Evolutionary conservation across 2,888 invertebrate genomes (phyloP), one percentile per base, ranked within the genome.

Genomic region (Neoscelio sp.): DNA sequence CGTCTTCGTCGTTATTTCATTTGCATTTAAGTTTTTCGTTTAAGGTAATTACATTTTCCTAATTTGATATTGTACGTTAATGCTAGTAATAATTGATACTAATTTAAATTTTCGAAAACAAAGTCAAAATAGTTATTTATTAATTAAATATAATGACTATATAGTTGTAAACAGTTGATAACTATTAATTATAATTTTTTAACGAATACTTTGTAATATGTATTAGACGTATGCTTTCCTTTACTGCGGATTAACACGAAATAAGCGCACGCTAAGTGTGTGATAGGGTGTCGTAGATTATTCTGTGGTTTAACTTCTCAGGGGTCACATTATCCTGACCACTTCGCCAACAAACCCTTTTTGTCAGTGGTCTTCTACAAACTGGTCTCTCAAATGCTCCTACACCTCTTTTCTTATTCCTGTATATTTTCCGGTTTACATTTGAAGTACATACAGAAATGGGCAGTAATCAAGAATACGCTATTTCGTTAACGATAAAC

Each of bases 21-120:
- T 89, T 89, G 89, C 89, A 89, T 89, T 89, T 88, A 88, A 89
- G 88, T 89, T 89, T 89, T 88, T 85, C 85, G 85, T 83, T 83
- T 84, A 85, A 40, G 13, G 74, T 83, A 82, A 83, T 81, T 58
- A 46, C 18, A 35, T 18, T 15, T 81, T 5, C n/a, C 28, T 15
- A 68, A 81, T 60, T 81, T 83, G 83, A 67, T 75, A 70, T 60
- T 73, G 60, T 44, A 23, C 3, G 6, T 23, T 23, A 4, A 23
- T n/a, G n/a, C n/a, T n/a, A 23, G 23, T 23, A 23, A 6, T 6
- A 23, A 23, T 6, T 6, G 23, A 23, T 23, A 6, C 42, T n/a
- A 18, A 20, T 40, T 7, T 40, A 18, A 7, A 17, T 10, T 17
- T 17, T n/a, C 23, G 17, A 18, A 26, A n/a, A n/a, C n/a, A n/a